Conservation (phyloP, 2,888 invertebrate genomes). For the Plebejus melissa region DNA sequence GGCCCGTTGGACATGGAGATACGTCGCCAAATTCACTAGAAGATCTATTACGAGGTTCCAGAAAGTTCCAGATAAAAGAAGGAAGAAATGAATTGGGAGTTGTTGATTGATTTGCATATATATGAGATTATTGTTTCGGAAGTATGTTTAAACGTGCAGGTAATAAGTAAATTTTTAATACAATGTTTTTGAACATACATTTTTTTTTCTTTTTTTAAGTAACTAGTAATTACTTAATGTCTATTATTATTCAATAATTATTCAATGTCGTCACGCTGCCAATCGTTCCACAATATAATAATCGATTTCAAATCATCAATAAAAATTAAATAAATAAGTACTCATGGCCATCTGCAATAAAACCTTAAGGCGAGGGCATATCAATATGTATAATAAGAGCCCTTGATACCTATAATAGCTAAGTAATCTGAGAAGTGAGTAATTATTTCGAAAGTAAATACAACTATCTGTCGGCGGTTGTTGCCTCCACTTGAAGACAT, state of each 20-base stretch:
- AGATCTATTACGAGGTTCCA: not conserved
- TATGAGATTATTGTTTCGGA: not conserved
- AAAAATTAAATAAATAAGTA: not conserved
- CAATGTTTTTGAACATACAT: too few relatives aligned
- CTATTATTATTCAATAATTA: too few relatives aligned
- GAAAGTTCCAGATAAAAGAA: not conserved
- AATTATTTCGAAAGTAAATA: conserved; percentile 19
- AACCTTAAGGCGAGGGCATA: conserved; percentile 10
- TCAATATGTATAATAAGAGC: conserved; percentile 14
- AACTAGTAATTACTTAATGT: too few relatives aligned
- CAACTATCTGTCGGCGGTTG: conserved; percentile 20
- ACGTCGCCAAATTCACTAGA: not conserved
- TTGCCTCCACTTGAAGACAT: conserved; percentile 12
- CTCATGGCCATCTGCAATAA: not conserved
- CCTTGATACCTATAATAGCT: conserved; percentile 24
- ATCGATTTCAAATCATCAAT: not conserved
- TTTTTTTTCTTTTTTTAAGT: too few relatives aligned
- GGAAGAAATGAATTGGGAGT: not conserved
- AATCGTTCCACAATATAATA: not conserved
- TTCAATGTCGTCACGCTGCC: not conserved
- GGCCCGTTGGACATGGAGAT: not conserved
- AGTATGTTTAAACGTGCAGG: not conserved
- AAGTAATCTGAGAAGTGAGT: conserved; percentile 20
- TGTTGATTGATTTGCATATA: not conserved
- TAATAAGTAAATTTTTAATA: too few relatives aligned